These are phyloP conservation scores for Karalla daura DNA, from an alignment of 2,797 vertebrate genomes.

Conservation along the genomic window DNA sequence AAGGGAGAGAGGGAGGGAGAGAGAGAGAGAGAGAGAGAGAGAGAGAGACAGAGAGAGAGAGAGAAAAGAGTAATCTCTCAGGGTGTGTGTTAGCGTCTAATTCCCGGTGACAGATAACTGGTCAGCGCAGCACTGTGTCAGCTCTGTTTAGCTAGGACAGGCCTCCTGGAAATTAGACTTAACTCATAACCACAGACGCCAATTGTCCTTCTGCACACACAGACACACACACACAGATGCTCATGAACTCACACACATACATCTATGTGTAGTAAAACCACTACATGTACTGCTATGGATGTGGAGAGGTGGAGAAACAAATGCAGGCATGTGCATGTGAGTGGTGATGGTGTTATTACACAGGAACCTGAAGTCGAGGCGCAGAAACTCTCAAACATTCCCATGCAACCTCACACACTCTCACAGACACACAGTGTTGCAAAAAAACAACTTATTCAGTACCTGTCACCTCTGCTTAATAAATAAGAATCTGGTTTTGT, in stretches of 20 bases:
- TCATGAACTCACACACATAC: slow-evolving; percentile 4
- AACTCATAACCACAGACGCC: slow-evolving; percentile 83
- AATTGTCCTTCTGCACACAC: slow-evolving; percentile 63
- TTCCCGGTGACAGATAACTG: slow-evolving; percentile 77
- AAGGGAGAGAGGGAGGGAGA: neutral
- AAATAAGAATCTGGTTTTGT: slow-evolving; percentile 98
- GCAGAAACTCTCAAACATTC: slow-evolving; percentile 4
- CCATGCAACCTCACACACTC: slow-evolving; percentile 6
- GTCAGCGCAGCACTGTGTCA: slow-evolving; percentile 76
- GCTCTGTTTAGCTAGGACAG: slow-evolving; percentile 79
- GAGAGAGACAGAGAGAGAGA: no score
- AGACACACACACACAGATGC: neutral
- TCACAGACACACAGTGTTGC: slow-evolving; percentile 30
- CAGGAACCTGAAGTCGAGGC: neutral
- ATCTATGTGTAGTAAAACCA: slow-evolving; percentile 6
- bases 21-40: no score
- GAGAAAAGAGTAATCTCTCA: slow-evolving; percentile 32
- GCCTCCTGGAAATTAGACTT: slow-evolving; percentile 79
- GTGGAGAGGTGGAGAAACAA: neutral
- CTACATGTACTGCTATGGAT: neutral
- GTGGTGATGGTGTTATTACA: slow-evolving; percentile 1
- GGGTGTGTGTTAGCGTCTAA: slow-evolving; percentile 70
- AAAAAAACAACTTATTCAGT: slow-evolving; percentile 92
- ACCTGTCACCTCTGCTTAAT: slow-evolving; percentile 95
- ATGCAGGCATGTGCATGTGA: slow-evolving; percentile 2